Evolutionary conservation across 2,113 vertebrate genomes (phyloP).

Genomic region (Meleagris gallopavo): DNA sequence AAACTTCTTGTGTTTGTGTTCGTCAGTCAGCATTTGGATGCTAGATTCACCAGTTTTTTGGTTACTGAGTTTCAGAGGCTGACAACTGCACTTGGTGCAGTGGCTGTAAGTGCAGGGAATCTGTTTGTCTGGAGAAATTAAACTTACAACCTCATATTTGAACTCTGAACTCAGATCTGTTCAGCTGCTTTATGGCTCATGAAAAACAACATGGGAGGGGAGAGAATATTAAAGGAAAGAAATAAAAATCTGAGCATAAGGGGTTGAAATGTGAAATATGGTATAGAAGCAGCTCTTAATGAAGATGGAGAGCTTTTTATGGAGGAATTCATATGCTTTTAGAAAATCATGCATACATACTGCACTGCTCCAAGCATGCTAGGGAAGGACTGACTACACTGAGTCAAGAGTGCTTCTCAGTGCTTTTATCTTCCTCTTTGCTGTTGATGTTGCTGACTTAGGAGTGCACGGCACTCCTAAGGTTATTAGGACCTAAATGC

Average conservation of each 20-base stretch:
- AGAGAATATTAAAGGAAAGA: not conserved
- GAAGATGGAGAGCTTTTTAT: not conserved
- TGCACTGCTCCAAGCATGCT: fast-evolving
- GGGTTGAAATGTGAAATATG: not conserved
- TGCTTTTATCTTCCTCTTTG: not conserved
- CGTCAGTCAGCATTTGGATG: not conserved
- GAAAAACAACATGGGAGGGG: not conserved
- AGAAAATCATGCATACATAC: not conserved
- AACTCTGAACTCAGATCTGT: not conserved
- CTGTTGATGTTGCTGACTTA: no score
- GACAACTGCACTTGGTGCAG: not conserved
- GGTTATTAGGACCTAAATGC: not conserved
- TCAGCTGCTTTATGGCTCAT: not conserved
- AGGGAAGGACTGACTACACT: not conserved
- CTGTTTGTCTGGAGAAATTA: not conserved
- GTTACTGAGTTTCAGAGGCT: not conserved
- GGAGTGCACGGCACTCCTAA: not conserved
- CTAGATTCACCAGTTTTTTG: not conserved
- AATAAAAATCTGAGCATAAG: not conserved
- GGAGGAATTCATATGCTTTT: not conserved
- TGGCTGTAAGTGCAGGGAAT: not conserved
- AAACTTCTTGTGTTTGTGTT: not conserved
- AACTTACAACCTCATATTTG: not conserved
- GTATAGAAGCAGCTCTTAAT: not conserved
- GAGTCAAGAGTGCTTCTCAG: not conserved